Percentiles rank a stretch among this genome's conserved stretches.
Conservation (phyloP, 53 echinoderm and acorn worm species). For the Henricia sp. region DNA sequence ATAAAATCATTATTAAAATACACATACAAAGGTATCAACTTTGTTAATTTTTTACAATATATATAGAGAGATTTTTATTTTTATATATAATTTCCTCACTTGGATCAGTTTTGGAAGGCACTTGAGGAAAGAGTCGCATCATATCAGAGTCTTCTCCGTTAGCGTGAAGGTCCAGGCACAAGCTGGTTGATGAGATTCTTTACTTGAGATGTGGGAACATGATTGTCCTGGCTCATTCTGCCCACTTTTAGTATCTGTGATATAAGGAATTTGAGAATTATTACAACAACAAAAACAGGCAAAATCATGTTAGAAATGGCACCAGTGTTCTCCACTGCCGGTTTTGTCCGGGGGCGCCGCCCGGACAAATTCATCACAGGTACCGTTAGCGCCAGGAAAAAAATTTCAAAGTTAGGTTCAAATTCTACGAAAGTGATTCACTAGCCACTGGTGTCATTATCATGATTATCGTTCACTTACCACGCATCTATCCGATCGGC, state of each 20-base stretch:
- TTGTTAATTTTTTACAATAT: conserved; percentile 27
- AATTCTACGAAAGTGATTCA: no score
- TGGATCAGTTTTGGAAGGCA: conserved; percentile 37
- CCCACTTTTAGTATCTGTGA: conserved; percentile 47
- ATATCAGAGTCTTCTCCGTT: not conserved
- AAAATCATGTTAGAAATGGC: no score
- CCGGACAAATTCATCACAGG: no score
- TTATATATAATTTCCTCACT: not conserved
- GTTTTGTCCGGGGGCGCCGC: no score
- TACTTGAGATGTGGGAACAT: conserved; percentile 32
- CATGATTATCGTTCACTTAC: no score
- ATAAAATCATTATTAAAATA: conserved; percentile 40
- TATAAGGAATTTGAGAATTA: no score
- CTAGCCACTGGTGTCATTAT: no score
- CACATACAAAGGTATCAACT: conserved; percentile 34
- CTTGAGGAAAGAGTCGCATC: conserved; percentile 43
- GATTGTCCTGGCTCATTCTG: not conserved
- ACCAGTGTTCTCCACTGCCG: no score
- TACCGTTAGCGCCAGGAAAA: no score
- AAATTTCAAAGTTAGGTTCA: no score
- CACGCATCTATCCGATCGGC: no score
- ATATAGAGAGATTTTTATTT: conserved; percentile 12
- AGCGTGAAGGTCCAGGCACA: conserved; percentile 38
- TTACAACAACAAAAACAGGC: no score
- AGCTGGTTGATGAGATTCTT: conserved; percentile 48